Base-by-base conservation (phyloP, 2,113 vertebrate species). In the Eonycteris spelaea region DNA sequence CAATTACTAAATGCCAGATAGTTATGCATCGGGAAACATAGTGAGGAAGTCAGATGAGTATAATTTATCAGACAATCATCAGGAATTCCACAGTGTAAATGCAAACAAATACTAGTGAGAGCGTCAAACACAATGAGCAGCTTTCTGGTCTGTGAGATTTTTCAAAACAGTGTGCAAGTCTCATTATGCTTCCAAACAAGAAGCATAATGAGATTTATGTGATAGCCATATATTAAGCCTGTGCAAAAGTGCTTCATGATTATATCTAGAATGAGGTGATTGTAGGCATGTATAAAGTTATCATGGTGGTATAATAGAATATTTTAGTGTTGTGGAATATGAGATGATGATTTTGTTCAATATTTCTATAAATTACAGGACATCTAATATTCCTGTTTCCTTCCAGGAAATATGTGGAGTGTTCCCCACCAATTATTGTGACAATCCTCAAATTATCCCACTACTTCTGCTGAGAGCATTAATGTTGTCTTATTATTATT, bases 31-130 rank as follows among this genome's bases (percentile, higher is more conserved):
- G 70, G 67, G 16, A 74, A 33, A 13, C 28, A 15, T 0, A 45
- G 35, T 26, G 53, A 57, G 75, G 65, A 77, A 38, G 3, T 65
- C 84, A 53, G 18, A 40, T 57, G 24, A 4, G 48, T 35, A 5
- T n/a, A 24, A 24, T 91, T 65, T 48, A 15, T 28, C 3, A 61
- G 63, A 26, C 38, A 28, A 26, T 13, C 19, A 0, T 10, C 12
- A 11, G 70, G 53, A 65, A 53, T 57, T 30, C 33, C 11, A 24
- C 51, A 2, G 35, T 18, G 1, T 24, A 11, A 30, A 53, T 35
- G 26, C 5, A 10, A 86, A 90, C 13, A 67, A 2, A 22, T 14
- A 24, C 0, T 1, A 2, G 7, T 11, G 7, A 1, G 3, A 2
- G 7, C 8, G 16, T 70, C 21, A 63, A 45, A 67, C 6, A 48